Conservation (phyloP, 2,797 vertebrate species). For the Echiichthys vipera region DNA sequence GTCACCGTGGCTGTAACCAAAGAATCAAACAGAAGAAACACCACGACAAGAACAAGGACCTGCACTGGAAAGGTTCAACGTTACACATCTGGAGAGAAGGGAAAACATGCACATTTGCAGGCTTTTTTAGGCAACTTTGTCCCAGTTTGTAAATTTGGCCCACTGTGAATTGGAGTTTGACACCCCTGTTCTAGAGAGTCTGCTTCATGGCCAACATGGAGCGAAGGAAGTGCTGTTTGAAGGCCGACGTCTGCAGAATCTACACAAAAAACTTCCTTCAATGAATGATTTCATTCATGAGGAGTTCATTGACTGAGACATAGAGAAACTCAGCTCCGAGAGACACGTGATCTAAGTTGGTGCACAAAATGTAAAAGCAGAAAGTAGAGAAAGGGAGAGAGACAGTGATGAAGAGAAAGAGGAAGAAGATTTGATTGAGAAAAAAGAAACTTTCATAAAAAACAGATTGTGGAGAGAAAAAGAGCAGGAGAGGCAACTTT, state of each 20-base stretch:
- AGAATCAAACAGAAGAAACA: no score
- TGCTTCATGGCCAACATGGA: not conserved
- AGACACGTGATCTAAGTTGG: not conserved
- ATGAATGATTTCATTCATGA: not conserved
- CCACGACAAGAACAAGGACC: no score
- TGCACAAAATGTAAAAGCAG: not conserved
- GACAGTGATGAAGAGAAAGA: not conserved
- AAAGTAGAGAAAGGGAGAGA: not conserved
- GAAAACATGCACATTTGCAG: no score
- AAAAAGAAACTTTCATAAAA: not conserved
- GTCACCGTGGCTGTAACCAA: no score
- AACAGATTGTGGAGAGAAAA: not conserved
- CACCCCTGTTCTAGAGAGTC: no score
- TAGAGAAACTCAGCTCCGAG: not conserved
- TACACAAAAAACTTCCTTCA: not conserved
- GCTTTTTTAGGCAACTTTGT: no score
- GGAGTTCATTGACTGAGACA: not conserved
- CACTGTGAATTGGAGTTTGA: no score
- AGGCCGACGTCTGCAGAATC: not conserved
- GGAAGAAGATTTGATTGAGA: not conserved
- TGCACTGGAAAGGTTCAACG: no score
- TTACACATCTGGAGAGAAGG: no score
- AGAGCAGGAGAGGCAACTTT: not conserved
- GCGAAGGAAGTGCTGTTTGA: not conserved
- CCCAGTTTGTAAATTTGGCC: no score